These are phyloP conservation scores for Anoplopoma fimbria DNA, from an alignment of 2,113 vertebrate genomes.

Conservation along the genomic window DNA sequence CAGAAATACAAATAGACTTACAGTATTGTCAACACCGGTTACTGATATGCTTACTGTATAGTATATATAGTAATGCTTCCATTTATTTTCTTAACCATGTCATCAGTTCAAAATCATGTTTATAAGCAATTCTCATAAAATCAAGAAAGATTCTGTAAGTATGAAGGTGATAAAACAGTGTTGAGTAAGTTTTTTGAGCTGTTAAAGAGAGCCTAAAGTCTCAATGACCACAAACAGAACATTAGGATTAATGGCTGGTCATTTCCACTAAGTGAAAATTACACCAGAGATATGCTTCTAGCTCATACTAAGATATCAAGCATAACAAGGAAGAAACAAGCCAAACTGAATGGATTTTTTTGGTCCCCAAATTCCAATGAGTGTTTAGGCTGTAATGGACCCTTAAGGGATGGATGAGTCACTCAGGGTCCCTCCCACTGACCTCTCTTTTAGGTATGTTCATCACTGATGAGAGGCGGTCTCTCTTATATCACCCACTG, in stretches of 20 bases:
- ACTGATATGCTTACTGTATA: not conserved
- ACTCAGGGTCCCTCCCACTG: constrained; percentile 54
- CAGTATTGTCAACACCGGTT: not conserved
- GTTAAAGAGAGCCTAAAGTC: not conserved
- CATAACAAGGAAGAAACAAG: constrained; percentile 1
- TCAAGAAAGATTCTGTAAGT: not conserved
- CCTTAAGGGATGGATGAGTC: constrained; percentile 61
- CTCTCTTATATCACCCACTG: not conserved
- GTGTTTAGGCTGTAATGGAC: constrained; percentile 48
- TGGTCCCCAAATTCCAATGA: constrained; percentile 42
- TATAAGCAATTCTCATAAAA: not conserved
- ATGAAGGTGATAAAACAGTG: not conserved
- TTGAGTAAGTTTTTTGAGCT: not conserved
- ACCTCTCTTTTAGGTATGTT: constrained; percentile 42
- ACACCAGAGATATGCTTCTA: constrained; percentile 9
- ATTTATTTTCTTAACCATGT: not conserved
- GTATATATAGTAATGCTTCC: not conserved
- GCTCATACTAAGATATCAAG: constrained; percentile 22
- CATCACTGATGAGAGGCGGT: constrained; percentile 17
- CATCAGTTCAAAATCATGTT: not conserved
- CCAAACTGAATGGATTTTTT: constrained; percentile 22
- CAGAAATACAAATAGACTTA: not conserved
- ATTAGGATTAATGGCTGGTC: constrained; percentile 31
- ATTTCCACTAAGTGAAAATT: constrained; percentile 33
- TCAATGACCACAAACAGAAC: constrained; percentile 8